Evolutionary conservation across 2,113 vertebrate genomes (phyloP).

Genomic region (Crotophaga sulcirostris): DNA sequence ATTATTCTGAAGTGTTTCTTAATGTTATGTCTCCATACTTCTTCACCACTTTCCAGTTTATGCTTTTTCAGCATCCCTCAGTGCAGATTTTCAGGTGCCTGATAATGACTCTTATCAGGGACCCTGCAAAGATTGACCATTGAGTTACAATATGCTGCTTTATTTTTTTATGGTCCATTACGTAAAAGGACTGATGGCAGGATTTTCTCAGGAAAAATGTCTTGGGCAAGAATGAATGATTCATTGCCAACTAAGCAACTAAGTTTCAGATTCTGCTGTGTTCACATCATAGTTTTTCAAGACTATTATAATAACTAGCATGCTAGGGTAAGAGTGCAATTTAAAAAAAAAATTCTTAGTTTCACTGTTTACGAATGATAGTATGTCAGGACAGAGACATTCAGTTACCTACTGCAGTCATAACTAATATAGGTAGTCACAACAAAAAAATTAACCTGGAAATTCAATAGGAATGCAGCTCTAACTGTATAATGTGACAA

Average conservation of each 20-base stretch:
- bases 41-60: background rate
- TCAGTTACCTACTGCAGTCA: background rate
- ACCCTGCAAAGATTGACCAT: background rate
- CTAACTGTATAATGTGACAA: background rate
- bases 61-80: background rate
- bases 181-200: background rate
- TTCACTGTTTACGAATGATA: background rate
- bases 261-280: background rate
- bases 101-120: background rate
- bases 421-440: conserved; percentile 25
- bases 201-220: background rate
- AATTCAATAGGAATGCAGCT: conserved; percentile 2
- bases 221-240: background rate
- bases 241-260: background rate
- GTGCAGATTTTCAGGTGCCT: background rate
- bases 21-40: background rate
- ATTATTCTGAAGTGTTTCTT: background rate
- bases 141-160: background rate
- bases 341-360: background rate
- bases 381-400: background rate
- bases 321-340: background rate
- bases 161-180: background rate
- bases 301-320: background rate
- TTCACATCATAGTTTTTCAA: background rate
- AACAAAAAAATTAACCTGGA: background rate